Conservation (phyloP, 2,888 invertebrate genomes). For the Pyrrhosoma nymphula region DNA sequence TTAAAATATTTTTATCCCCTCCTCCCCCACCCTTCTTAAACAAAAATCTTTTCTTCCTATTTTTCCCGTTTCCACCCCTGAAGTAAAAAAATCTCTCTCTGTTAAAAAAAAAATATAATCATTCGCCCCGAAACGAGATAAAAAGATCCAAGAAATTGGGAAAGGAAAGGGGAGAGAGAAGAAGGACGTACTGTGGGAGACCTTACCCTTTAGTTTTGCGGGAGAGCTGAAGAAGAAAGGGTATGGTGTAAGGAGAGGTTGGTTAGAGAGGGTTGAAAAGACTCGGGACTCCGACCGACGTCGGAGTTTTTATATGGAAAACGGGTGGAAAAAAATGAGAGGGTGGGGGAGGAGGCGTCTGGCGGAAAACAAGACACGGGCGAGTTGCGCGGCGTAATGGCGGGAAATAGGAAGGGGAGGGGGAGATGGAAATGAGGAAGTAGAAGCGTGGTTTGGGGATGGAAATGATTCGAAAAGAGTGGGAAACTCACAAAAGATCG, state of each 20-base stretch:
- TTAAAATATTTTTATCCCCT: neutral
- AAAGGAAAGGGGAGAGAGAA: too few relatives aligned
- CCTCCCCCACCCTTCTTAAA: neutral
- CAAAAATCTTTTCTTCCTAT: too few relatives aligned
- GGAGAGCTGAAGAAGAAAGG: neutral
- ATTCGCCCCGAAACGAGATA: neutral
- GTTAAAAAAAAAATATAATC: neutral
- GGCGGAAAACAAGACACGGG: constrained; percentile 4
- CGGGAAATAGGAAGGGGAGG: neutral
- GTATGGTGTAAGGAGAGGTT: neutral
- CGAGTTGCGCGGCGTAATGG: neutral
- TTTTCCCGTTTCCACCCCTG: too few relatives aligned
- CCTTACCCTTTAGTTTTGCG: neutral
- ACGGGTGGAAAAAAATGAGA: too few relatives aligned
- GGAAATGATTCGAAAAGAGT: neutral
- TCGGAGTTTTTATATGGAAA: neutral
- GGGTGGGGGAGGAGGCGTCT: neutral
- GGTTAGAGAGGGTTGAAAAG: neutral
- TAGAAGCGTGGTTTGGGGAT: neutral
- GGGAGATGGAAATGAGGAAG: neutral
- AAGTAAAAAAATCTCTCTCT: neutral
- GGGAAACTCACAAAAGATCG: neutral
- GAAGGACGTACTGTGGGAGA: neutral
- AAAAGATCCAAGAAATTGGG: neutral
- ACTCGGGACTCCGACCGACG: neutral